Base-by-base conservation (phyloP, 1,140 invertebrate species). In the Teleogryllus occipitalis region DNA sequence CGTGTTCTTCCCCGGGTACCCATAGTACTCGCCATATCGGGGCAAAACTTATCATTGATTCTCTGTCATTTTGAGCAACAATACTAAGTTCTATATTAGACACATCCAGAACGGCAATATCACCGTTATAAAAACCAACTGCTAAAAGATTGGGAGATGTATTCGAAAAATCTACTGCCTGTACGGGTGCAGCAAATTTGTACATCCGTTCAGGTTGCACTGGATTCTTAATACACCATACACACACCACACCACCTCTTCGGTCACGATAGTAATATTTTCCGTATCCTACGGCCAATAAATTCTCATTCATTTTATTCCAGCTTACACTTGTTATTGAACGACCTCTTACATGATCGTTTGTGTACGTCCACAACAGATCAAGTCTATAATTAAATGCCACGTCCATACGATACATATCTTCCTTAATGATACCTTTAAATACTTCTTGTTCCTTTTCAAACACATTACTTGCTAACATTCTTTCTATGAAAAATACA, bases 211-310 rank as follows among this genome's bases (percentile, higher is more conserved):
- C 96, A 0, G 95, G 95, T 82, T 93, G 91, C 12, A 90, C 90
- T 0, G 95, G 95, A 86, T 96, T 97, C 87, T 97, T 97, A 0
- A 95, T 91, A 81, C 90, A 92, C 93, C 93, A 97, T 81, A 96
- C 87, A 75, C 92, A 89, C 2, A 97, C 87, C n/a, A 93, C 82
- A 3, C 95, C 94, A 76, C 86, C 85, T 12, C 81, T 85, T 7
- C 81, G 81, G 54, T 90, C 88, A 7, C 86, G 84, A 82, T 87
- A 90, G 75, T 87, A 87, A 81, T 88, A 91, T 80, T 91, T 89
- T 3, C 91, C 93, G 81, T 94, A 92, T n/a, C 88, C 92, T 2
- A 92, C 91, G 0, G 93, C 93, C 18, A 94, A 82, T 1, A 94
- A 87, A 81, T 91, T 90, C 7, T 85, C 81, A 81, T 93, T 93